These are phyloP conservation scores for Hanleya hanleyi DNA, from an alignment of 2,888 invertebrate genomes.

Conservation along the genomic window DNA sequence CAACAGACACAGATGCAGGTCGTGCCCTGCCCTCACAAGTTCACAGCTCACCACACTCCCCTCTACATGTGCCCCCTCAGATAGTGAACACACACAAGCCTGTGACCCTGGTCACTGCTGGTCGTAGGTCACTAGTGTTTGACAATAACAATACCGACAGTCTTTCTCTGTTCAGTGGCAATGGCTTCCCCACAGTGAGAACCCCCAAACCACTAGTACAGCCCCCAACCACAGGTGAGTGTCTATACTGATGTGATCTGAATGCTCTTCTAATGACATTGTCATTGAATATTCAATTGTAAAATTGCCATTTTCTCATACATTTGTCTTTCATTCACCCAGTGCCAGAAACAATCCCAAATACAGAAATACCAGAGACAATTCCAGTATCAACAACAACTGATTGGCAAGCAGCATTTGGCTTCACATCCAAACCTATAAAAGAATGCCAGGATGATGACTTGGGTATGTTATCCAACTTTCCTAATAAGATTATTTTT, in stretches of 20 bases:
- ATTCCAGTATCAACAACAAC: conserved; percentile 79
- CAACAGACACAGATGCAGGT: conserved; percentile 1
- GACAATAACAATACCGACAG: conserved; percentile 45
- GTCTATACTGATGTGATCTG: no score
- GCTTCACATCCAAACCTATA: conserved; percentile 65
- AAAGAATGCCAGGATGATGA: conserved; percentile 65
- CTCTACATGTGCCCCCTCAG: conserved; percentile 4
- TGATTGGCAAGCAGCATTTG: conserved; percentile 82
- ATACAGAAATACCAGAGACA: conserved; percentile 64
- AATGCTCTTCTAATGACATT: no score
- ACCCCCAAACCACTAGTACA: conserved; percentile 8
- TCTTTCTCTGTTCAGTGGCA: conserved; percentile 67
- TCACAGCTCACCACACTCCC: not conserved
- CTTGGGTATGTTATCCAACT: conserved; percentile 65
- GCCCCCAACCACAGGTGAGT: not conserved
- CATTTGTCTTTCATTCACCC: not conserved
- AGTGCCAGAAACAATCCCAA: conserved; percentile 54
- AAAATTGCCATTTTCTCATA: no score
- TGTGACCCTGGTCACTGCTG: not conserved
- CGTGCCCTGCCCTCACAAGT: not conserved
- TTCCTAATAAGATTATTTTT: no score
- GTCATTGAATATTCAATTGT: no score
- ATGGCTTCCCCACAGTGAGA: conserved; percentile 40
- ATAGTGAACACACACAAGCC: not conserved
- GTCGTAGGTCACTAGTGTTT: not conserved